phyloP scores from a whole-genome alignment of 2,797 vertebrate species.

The Hyperoplus immaculatus region DNA sequence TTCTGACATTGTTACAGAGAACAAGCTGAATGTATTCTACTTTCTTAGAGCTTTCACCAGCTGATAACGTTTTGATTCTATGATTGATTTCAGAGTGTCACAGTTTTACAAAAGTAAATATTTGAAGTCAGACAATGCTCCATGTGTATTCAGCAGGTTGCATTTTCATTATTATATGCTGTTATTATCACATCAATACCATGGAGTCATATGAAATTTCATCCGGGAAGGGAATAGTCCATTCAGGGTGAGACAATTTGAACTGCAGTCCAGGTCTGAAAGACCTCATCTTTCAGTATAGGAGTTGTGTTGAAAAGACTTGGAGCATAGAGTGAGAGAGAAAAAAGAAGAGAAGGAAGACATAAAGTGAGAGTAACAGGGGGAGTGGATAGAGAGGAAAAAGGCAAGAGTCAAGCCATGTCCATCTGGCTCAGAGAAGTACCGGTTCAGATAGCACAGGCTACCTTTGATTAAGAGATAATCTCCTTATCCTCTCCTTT shows the following conservation, averaged over 20 bases:
- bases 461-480: slow-evolving; percentile 77
- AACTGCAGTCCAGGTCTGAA: neutral
- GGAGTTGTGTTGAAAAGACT: slow-evolving; percentile 8
- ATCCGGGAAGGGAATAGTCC: neutral
- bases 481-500: slow-evolving; percentile 79
- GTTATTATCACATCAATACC: neutral
- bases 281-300: neutral
- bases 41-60: neutral
- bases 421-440: slow-evolving; percentile 61
- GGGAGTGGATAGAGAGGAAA: neutral
- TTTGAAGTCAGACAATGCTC: no score
- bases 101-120: no score
- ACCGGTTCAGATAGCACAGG: slow-evolving; percentile 63
- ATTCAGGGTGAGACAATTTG: neutral
- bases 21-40: neutral
- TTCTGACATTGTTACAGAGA: no score
- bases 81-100: neutral
- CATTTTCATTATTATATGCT: neutral
- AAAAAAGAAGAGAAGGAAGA: neutral
- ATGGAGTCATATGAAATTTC: neutral
- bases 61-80: slow-evolving; percentile 9
- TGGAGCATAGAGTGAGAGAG: slow-evolving; percentile 8
- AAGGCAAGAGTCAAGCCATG: slow-evolving; percentile 29
- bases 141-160: neutral
- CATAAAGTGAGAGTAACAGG: neutral